Conservation (phyloP, 2,888 invertebrate species). For the Brenthis hecate region DNA sequence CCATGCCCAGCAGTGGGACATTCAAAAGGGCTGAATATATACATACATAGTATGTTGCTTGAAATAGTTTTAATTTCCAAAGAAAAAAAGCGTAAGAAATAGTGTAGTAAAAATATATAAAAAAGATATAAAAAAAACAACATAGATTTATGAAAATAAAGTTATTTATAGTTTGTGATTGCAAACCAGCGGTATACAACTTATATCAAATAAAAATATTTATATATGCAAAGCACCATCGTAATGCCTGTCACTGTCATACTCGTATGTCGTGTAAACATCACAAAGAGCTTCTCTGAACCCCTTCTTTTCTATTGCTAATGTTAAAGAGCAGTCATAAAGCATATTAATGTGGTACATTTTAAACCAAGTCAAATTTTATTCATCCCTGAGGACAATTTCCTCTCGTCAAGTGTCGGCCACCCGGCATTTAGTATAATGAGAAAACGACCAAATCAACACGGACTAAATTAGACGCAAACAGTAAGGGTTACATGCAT, state of each 20-base stretch:
- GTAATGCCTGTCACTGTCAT: background rate
- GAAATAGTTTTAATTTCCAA: no score
- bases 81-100: no score
- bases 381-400: conserved; percentile 75
- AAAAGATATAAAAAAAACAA: no score
- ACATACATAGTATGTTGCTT: no score
- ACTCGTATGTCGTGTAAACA: background rate
- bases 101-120: no score
- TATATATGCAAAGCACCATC: background rate
- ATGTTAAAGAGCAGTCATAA: conserved; percentile 58
- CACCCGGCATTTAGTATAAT: conserved; percentile 75
- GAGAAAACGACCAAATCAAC: conserved; percentile 76
- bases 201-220: background rate
- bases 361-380: conserved; percentile 73
- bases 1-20: no score
- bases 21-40: no score
- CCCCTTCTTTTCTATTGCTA: conserved; percentile 39
- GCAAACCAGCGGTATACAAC: no score
- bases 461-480: conserved; percentile 72
- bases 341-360: conserved; percentile 69
- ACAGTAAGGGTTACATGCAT: conserved; percentile 25
- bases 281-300: conserved; percentile 12
- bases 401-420: conserved; percentile 76
- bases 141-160: no score
- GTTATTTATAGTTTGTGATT: no score